Percentiles rank a stretch among this genome's conserved stretches.
Evolutionary conservation across 2,797 vertebrate species (phyloP).

Genomic region (Hypotaenidia philippensis): DNA sequence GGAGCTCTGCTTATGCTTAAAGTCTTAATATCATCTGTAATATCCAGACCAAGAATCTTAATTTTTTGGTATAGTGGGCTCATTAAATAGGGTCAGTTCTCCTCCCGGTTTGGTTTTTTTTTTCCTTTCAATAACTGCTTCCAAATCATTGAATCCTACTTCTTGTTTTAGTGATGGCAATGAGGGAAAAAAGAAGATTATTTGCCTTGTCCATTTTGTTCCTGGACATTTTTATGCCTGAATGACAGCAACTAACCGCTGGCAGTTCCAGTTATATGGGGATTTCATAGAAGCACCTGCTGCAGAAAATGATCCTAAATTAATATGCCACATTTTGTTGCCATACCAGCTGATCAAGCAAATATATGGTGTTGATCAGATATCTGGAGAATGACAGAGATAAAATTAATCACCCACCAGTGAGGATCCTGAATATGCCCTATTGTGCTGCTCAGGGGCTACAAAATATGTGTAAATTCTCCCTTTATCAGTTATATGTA

Average conservation of each 20-base stretch:
- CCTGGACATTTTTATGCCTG: not conserved
- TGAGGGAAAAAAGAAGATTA: not conserved
- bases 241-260: not conserved
- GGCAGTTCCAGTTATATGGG: not conserved
- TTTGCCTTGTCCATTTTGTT: not conserved
- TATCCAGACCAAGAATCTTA: not conserved
- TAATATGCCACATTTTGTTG: not conserved
- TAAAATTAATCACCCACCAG: not conserved
- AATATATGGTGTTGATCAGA: not conserved
- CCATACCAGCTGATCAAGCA: not conserved
- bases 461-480: not conserved
- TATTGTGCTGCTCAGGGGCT: not conserved
- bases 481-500: not conserved
- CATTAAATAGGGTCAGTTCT: not conserved
- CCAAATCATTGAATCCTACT: not conserved
- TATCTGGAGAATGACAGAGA: not conserved
- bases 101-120: not conserved
- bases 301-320: not conserved
- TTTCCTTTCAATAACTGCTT: not conserved
- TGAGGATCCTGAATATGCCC: not conserved
- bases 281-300: not conserved
- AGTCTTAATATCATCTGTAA: not conserved
- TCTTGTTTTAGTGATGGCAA: not conserved
- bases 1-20: not conserved
- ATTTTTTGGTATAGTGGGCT: not conserved